Base-by-base conservation (phyloP, 2,888 invertebrate genomes). In the Beris chalybata region DNA sequence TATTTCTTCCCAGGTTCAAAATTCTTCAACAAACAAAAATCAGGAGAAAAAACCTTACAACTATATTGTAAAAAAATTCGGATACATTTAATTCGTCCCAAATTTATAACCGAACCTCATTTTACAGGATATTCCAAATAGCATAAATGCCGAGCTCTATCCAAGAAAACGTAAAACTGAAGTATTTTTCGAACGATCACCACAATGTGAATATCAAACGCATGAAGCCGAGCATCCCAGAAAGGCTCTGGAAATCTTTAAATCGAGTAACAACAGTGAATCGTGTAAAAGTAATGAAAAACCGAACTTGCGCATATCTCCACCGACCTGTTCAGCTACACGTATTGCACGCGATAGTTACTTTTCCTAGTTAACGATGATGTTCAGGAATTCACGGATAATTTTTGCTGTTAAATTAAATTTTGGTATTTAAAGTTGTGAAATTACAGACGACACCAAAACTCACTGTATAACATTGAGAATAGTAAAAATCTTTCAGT, bases 341-440 rank as follows among this genome's bases (percentile, higher is more conserved):
- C 75, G 75, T 2, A 43, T 77, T 32, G 70, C 72, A n/a, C 73
- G 79, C 3, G 74, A 79, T 67, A 79, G 79, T 66, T 79, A 79
- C 67, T 79, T 79, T 65, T 79, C 79, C 0, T 78, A 71, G 69
- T 22, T 44, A 22, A 22, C 22, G 22, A 22, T 22, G 22, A 22
- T 22, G 3, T 22, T 45, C 11, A 45, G 11, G n/a, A 45, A 45
- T 22, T 22, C 22, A 22, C 22, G 22, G 22, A 22, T 22, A 22
- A 22, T 22, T 1, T n/a, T 22, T 22, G 3, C 22, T 22, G 22
- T 22, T 22, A 22, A 22, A 22, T 22, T 22, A 22, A 22, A 22
- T 22, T 22, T 22, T 22, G 22, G 22, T 22, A 22, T 22, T 22
- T 22, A 22, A 22, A 22, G 22, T 22, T 22, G 22, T 22, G 22